These are phyloP conservation scores for Polyommatus icarus DNA, from an alignment of 2,888 invertebrate genomes.

Conservation along the genomic window DNA sequence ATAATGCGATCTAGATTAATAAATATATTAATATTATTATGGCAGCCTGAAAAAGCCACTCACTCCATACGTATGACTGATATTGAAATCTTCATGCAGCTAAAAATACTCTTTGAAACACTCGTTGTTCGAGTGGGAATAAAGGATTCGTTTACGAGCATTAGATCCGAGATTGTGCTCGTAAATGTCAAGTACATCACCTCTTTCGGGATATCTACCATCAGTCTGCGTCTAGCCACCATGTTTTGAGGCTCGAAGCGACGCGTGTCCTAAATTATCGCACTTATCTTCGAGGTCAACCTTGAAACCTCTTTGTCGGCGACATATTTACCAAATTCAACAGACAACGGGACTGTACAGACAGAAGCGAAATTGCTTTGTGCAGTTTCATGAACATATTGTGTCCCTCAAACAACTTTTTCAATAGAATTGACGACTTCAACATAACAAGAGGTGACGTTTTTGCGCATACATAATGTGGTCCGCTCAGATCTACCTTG, in stretches of 20 bases:
- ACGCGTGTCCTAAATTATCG: slow-evolving; percentile 70
- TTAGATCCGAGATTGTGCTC: slow-evolving; percentile 36
- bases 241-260: slow-evolving; percentile 50
- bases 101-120: background rate
- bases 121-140: slow-evolving; percentile 8
- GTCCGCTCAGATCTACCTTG: slow-evolving; percentile 10
- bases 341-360: slow-evolving; percentile 50
- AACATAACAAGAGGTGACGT: background rate
- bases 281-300: slow-evolving; percentile 74
- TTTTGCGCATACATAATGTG: background rate
- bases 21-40: too few relatives aligned
- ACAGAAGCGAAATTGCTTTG: slow-evolving; percentile 15
- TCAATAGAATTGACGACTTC: background rate
- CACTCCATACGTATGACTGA: background rate
- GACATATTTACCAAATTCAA: slow-evolving; percentile 66
- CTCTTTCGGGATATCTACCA: slow-evolving; percentile 36
- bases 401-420: background rate
- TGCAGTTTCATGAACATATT: background rate
- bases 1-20: too few relatives aligned
- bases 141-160: slow-evolving; percentile 7
- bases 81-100: background rate
- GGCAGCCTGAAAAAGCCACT: background rate
- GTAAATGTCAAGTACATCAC: slow-evolving; percentile 34
- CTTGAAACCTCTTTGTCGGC: slow-evolving; percentile 68
- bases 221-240: slow-evolving; percentile 45